Conservation (phyloP, 2,113 vertebrate genomes). For the Pandion haliaetus region DNA sequence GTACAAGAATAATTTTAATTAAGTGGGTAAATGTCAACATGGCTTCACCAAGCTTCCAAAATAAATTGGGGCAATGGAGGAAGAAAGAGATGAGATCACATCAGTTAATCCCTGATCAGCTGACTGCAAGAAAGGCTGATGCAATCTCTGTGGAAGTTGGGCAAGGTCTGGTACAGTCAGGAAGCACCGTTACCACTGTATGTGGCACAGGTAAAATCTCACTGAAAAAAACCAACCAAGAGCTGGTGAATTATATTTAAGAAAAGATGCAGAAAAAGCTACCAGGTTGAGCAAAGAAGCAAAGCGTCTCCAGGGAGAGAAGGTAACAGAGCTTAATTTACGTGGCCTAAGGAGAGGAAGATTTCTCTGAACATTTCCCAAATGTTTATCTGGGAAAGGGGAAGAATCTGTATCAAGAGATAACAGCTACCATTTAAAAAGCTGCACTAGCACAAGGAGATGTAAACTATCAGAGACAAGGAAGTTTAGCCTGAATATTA, state of each 20-base stretch:
- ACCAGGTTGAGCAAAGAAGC: not conserved
- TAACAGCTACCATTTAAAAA: not conserved
- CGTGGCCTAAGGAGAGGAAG: fast-evolving
- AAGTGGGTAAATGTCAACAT: not conserved
- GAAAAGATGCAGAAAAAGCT: not conserved
- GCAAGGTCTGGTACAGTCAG: not conserved
- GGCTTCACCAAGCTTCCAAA: not conserved
- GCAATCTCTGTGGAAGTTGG: not conserved
- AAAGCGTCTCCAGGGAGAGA: not conserved
- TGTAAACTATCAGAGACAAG: not conserved
- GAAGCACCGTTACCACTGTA: fast-evolving
- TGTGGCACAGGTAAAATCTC: not conserved
- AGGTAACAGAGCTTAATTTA: not conserved
- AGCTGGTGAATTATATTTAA: not conserved
- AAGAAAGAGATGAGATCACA: not conserved
- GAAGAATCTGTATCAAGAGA: not conserved
- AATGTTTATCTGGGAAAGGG: not conserved
- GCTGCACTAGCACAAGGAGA: not conserved
- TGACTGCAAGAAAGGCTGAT: not conserved
- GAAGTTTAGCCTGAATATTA: not conserved
- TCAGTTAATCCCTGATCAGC: not conserved
- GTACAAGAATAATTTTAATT: not conserved
- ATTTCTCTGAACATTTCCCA: not conserved
- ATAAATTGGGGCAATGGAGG: not conserved
- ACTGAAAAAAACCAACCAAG: not conserved